Conservation (phyloP, 2,888 invertebrate genomes). For the Cepaea hortensis region DNA sequence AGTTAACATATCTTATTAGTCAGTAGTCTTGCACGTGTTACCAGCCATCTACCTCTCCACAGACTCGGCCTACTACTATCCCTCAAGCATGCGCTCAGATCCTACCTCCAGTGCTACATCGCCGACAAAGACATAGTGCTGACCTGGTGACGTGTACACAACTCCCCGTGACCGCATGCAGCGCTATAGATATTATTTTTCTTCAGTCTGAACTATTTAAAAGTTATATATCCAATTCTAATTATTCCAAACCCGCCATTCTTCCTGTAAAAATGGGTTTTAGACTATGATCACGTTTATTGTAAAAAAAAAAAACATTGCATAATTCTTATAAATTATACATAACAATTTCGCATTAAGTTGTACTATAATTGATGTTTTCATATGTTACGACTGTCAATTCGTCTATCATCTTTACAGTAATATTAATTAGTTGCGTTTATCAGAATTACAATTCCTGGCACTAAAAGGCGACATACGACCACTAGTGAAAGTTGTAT, state of each 20-base stretch:
- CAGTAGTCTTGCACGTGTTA: no score
- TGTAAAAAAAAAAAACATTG: neutral
- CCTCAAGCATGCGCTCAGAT: constrained; percentile 34
- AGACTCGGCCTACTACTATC: constrained; percentile 39
- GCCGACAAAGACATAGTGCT: constrained; percentile 42
- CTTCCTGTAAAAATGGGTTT: neutral
- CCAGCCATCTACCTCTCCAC: neutral
- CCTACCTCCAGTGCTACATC: constrained; percentile 38
- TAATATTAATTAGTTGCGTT: neutral
- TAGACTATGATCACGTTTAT: neutral
- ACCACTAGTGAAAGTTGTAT: no score
- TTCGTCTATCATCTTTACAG: neutral
- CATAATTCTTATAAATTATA: neutral
- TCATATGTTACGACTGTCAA: neutral
- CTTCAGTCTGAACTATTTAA: neutral
- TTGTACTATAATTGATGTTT: neutral
- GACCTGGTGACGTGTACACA: neutral
- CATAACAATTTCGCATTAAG: neutral
- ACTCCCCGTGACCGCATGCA: constrained; percentile 7
- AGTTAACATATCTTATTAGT: no score
- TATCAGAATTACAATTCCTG: neutral
- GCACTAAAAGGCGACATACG: neutral
- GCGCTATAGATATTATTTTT: neutral
- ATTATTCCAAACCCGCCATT: neutral
- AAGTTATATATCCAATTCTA: no score